Evolutionary conservation across 2,888 invertebrate genomes (phyloP).

Genomic region (Mesorhabditis spiculigera): DNA sequence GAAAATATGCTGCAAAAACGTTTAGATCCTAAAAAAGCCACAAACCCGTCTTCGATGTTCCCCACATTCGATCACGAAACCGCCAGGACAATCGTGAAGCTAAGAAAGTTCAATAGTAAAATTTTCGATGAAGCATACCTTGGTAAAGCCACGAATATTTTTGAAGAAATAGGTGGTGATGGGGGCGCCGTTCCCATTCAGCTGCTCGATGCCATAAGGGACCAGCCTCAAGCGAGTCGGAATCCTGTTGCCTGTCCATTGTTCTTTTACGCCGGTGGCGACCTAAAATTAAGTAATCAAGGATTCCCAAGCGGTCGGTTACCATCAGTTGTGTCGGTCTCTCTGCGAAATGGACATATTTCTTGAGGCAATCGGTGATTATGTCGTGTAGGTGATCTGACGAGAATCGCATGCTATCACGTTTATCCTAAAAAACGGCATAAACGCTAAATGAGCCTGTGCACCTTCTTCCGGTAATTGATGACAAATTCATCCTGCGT

Average conservation of each 20-base stretch:
- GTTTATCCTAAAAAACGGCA: constrained; percentile 67
- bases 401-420: constrained; percentile 90
- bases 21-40: constrained; percentile 14
- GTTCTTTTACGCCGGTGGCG: constrained; percentile 78
- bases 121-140: constrained; percentile 10
- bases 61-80: constrained; percentile 84
- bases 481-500: constrained; percentile 31
- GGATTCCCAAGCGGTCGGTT: background rate
- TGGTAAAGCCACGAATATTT: constrained; percentile 34
- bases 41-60: constrained; percentile 78
- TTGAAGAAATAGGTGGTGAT: constrained; percentile 29
- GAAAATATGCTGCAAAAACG: constrained; percentile 61
- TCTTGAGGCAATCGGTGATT: constrained; percentile 77
- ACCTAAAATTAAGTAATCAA: constrained; percentile 18
- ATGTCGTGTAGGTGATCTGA: constrained; percentile 89
- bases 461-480: constrained; percentile 23
- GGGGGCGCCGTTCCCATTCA: constrained; percentile 10
- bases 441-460: constrained; percentile 8
- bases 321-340: constrained; percentile 8
- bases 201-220: constrained; percentile 84
- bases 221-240: constrained; percentile 85
- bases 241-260: constrained; percentile 88
- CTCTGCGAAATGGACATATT: constrained; percentile 44
- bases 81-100: constrained; percentile 84
- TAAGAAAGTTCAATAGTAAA: constrained; percentile 59